Evolutionary conservation across 2,888 invertebrate species (phyloP).

Genomic region (Dascillus cervinus): DNA sequence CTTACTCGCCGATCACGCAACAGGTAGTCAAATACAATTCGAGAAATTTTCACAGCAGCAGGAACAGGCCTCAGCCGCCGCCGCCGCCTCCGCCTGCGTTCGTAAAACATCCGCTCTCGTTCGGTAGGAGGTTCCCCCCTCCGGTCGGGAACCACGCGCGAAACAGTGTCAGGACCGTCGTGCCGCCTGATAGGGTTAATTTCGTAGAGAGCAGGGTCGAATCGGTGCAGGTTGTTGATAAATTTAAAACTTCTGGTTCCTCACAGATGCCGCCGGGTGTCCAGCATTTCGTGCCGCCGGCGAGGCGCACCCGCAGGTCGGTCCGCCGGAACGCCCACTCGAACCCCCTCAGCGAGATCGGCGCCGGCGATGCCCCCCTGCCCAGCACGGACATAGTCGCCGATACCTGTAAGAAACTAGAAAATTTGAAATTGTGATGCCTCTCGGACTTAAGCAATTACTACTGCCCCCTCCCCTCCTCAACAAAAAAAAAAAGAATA

Average conservation of each 20-base stretch:
- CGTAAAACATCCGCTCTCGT: not conserved
- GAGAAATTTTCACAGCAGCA: slow-evolving; percentile 9
- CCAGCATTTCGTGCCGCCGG: slow-evolving; percentile 25
- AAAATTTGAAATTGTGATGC: slow-evolving; percentile 36
- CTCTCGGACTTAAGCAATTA: too few species aligned
- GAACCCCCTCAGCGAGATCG: slow-evolving; percentile 31
- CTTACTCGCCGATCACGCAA: slow-evolving; percentile 13
- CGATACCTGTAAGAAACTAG: slow-evolving; percentile 35
- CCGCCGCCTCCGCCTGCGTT: not conserved
- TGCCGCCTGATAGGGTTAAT: not conserved
- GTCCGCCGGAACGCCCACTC: slow-evolving; percentile 11
- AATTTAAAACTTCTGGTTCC: too few species aligned
- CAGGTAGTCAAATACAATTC: slow-evolving; percentile 5
- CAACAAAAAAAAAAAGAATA: too few species aligned
- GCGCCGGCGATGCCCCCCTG: slow-evolving; percentile 39
- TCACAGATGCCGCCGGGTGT: slow-evolving; percentile 10
- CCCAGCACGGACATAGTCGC: slow-evolving; percentile 24
- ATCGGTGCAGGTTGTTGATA: not conserved
- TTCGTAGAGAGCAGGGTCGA: not conserved
- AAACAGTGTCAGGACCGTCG: not conserved
- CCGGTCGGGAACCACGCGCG: not conserved
- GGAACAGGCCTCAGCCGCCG: slow-evolving; percentile 1
- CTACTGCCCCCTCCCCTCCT: too few species aligned
- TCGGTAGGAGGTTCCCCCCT: not conserved
- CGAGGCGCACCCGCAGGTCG: slow-evolving; percentile 19